A percentile compares a stretch with the other conserved stretches of the same genome.
phyloP scores from a whole-genome alignment of 1,140 invertebrate genomes.

The Hylaeus anthracinus region DNA sequence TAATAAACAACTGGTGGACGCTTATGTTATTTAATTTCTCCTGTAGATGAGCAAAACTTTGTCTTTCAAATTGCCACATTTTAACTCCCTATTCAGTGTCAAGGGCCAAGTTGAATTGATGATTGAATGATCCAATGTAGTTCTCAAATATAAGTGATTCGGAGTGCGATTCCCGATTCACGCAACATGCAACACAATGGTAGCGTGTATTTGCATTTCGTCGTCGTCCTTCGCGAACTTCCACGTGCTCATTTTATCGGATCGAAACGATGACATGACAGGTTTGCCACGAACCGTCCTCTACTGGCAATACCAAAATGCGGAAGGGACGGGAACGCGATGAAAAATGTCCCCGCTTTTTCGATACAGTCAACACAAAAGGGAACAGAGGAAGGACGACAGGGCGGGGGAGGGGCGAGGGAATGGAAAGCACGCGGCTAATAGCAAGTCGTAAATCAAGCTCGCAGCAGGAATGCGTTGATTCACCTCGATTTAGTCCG shows the following conservation, averaged over 20 bases:
- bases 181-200: slow-evolving; percentile 30
- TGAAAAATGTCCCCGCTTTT: slow-evolving; percentile 59
- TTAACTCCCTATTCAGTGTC: too few species aligned
- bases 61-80: too few species aligned
- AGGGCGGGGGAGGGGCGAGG: background rate
- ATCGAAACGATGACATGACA: slow-evolving; percentile 59
- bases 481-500: slow-evolving; percentile 48
- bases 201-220: background rate
- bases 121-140: background rate
- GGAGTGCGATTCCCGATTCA: background rate
- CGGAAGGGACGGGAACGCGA: slow-evolving; percentile 36
- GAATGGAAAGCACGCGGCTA: slow-evolving; percentile 37
- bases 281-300: slow-evolving; percentile 18
- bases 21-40: too few species aligned
- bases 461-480: slow-evolving; percentile 44
- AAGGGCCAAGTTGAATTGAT: background rate
- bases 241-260: slow-evolving; percentile 34
- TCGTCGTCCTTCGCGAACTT: slow-evolving; percentile 7
- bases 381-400: background rate
- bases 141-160: background rate
- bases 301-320: slow-evolving; percentile 34
- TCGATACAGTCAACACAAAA: slow-evolving; percentile 30
- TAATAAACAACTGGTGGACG: too few species aligned
- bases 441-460: slow-evolving; percentile 61
- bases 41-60: too few species aligned